Evolutionary conservation across 2,888 invertebrate species (phyloP).

Genomic region (Neoascia interrupta): DNA sequence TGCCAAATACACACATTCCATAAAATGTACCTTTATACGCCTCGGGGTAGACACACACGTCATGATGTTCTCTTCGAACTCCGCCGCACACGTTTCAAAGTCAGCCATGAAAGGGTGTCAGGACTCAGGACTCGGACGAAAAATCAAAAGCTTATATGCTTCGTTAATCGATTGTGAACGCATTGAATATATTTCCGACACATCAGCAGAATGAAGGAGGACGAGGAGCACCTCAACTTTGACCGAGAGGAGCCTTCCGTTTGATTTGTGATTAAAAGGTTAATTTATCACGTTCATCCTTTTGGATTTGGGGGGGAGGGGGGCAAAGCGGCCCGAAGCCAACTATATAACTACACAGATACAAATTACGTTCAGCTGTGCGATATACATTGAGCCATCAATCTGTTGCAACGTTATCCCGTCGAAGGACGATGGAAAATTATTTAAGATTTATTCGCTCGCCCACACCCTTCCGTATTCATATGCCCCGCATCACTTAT

Average conservation of each 20-base stretch:
- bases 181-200: background rate
- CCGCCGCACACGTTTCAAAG: too few relatives aligned
- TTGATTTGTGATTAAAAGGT: constrained; percentile 31
- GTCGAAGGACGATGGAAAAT: constrained; percentile 49
- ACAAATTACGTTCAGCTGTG: constrained; percentile 45
- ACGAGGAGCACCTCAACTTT: too few relatives aligned
- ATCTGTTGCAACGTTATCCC: constrained; percentile 45
- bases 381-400: constrained; percentile 40
- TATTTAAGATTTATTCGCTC: constrained; percentile 45
- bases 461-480: constrained; percentile 17
- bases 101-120: too few relatives aligned
- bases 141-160: constrained; percentile 22
- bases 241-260: constrained; percentile 13
- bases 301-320: background rate
- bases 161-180: constrained; percentile 39
- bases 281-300: constrained; percentile 38
- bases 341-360: constrained; percentile 22
- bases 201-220: background rate
- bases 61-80: too few relatives aligned
- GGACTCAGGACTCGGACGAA: too few relatives aligned
- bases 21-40: too few relatives aligned
- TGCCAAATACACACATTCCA: too few relatives aligned
- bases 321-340: too few relatives aligned
- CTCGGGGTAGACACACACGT: too few relatives aligned
- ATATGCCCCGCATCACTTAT: constrained; percentile 25